These are phyloP conservation scores for Pseudochaenichthys georgianus DNA, from an alignment of 2,797 vertebrate genomes.

Conservation along the genomic window DNA sequence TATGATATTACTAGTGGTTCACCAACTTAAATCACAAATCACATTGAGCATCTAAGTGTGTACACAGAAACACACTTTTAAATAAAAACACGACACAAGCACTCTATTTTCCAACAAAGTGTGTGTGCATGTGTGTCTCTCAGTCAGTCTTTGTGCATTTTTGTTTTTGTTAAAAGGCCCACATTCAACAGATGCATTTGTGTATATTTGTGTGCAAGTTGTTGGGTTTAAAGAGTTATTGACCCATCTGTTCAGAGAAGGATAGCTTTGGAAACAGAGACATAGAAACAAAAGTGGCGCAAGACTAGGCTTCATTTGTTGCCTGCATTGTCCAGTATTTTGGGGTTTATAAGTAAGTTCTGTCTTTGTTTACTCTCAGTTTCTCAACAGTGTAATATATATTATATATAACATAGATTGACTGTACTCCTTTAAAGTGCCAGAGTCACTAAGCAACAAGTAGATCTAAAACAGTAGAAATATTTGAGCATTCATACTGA, in stretches of 20 bases:
- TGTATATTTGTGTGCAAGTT: neutral
- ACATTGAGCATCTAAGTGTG: neutral
- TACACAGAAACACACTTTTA: slow-evolving; percentile 2
- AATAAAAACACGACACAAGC: neutral
- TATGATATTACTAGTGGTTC: slow-evolving; percentile 15
- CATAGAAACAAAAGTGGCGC: neutral
- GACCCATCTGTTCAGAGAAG: neutral
- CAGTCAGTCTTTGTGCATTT: neutral
- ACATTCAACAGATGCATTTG: neutral
- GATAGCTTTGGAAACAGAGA: neutral
- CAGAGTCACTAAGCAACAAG: neutral
- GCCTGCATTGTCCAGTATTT: neutral
- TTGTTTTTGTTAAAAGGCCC: too few relatives aligned
- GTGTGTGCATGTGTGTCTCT: neutral
- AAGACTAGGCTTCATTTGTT: too few relatives aligned
- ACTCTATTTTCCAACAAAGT: neutral
- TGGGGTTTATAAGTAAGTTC: neutral
- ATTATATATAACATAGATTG: neutral
- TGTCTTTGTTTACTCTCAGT: neutral
- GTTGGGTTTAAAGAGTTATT: neutral
- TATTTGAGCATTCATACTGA: too few relatives aligned
- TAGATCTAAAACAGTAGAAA: neutral
- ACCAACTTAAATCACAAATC: slow-evolving; percentile 20
- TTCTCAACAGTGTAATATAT: neutral
- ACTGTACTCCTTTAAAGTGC: neutral